Percentiles rank a stretch among this genome's conserved stretches.
phyloP scores from a whole-genome alignment of 2,113 vertebrate genomes.

The Alligator mississippiensis region DNA sequence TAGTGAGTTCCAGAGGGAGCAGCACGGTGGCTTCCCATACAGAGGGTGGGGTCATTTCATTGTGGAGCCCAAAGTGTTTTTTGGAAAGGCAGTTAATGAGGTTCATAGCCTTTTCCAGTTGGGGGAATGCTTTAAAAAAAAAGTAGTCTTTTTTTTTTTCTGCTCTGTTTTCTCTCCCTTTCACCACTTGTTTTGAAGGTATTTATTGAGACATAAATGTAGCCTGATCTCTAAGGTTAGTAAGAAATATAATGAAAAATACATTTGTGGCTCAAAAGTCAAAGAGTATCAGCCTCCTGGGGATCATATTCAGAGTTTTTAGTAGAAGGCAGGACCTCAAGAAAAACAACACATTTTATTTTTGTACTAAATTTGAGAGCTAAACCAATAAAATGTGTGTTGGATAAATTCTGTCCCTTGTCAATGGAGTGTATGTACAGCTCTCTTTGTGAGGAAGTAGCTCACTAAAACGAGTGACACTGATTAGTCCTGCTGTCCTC shows the following conservation, averaged over 20 bases:
- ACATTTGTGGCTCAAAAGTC: slow-evolving; percentile 1
- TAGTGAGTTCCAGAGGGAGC: neutral
- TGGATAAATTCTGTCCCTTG: slow-evolving; percentile 22
- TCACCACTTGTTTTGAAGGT: neutral
- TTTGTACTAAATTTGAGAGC: slow-evolving; percentile 28
- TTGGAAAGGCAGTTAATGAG: neutral
- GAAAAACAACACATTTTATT: neutral
- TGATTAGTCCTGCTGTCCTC: slow-evolving; percentile 40
- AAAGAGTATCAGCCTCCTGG: neutral
- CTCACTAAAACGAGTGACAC: slow-evolving; percentile 28
- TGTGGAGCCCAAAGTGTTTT: neutral
- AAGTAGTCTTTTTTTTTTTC: neutral
- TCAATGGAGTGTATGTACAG: slow-evolving; percentile 3
- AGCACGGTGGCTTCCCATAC: neutral
- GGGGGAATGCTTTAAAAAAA: neutral
- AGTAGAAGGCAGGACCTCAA: neutral
- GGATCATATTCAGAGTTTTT: neutral
- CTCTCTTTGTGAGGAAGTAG: too few relatives aligned
- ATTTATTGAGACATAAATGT: neutral
- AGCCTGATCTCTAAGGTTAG: neutral
- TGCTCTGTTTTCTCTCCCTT: neutral
- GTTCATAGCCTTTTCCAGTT: neutral
- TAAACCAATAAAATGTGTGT: slow-evolving; percentile 12
- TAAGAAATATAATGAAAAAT: neutral
- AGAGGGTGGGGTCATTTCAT: neutral